Base-by-base conservation (phyloP, 2,797 vertebrate genomes). In the Phalloptychus januarius region DNA sequence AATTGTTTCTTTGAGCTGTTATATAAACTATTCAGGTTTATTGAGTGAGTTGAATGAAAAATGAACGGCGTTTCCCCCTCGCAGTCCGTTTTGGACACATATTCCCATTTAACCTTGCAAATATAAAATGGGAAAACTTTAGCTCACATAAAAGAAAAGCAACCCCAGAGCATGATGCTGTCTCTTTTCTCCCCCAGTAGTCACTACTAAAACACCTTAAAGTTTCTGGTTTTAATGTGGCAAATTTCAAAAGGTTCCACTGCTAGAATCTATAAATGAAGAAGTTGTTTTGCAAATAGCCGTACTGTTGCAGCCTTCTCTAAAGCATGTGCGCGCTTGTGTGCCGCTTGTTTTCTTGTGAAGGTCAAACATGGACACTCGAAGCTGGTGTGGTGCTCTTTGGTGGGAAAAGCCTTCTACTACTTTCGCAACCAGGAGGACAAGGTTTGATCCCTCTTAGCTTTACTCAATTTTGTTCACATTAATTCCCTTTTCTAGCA, bases 341-440 rank as follows among this genome's bases (percentile, higher is more conserved):
- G 33, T 12, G 6, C 10, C 56, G 0, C 5, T 61, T 85, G 23
- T 40, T 76, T 73, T 80, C 15, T 72, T 31, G 85, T 87, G 38
- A 90, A 99, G 98, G 98, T 99, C 80, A 99, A 98, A 89, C 97
- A 99, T 10, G 98, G 98, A 76, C 97, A 97, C 92, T 99, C 98
- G 20, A 99, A 98, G 91, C 95, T 98, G 92, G 97, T 99, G 75
- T 99, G 98, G 98, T 98, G 98, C 56, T 93, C 96, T 45, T 91
- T 99, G 79, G 89, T 97, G 40, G 97, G 97, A 79, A 98, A 96
- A 89, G 91, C 94, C n/a, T 97, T 98, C 91, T 96, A 96, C 90
- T 99, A 99, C 85, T 98, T 97, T 90, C 95, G 98, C 81, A 98
- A 97, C 90, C 96, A 97, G 73, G 98, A 99, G 50, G 97, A 99